phyloP scores from a whole-genome alignment of 2,797 vertebrate genomes.

The Amblyraja radiata region DNA sequence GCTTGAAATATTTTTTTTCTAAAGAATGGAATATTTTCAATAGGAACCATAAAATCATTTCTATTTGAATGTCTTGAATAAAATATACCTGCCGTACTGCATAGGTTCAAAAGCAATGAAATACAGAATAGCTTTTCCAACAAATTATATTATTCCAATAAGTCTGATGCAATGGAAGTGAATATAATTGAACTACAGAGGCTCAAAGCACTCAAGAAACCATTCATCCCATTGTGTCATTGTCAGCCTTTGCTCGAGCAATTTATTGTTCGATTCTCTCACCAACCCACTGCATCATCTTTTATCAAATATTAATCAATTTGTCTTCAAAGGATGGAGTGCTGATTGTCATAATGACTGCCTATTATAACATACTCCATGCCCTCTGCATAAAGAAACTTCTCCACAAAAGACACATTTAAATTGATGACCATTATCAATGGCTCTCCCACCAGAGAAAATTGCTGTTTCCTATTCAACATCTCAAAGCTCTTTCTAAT shows the following conservation, averaged over 20 bases:
- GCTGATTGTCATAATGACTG: neutral
- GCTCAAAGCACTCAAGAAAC: neutral
- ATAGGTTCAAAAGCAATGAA: neutral
- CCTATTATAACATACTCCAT: neutral
- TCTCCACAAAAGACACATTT: neutral
- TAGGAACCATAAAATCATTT: neutral
- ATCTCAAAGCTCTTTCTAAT: neutral
- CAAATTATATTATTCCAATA: neutral
- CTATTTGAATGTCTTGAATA: neutral
- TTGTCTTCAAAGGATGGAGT: neutral
- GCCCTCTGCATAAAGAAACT: neutral
- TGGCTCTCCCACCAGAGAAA: neutral
- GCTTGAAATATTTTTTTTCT: neutral
- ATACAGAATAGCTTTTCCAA: neutral
- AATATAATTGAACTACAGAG: neutral
- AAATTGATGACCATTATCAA: neutral
- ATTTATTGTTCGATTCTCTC: neutral
- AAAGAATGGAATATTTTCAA: neutral
- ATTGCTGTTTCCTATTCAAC: neutral
- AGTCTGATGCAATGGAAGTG: neutral
- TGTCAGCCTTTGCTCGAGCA: neutral
- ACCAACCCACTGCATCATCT: neutral
- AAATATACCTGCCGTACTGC: neutral
- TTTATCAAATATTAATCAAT: neutral
- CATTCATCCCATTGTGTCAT: neutral